Conservation (phyloP, 2,888 invertebrate genomes). For the Parnassius mnemosyne region DNA sequence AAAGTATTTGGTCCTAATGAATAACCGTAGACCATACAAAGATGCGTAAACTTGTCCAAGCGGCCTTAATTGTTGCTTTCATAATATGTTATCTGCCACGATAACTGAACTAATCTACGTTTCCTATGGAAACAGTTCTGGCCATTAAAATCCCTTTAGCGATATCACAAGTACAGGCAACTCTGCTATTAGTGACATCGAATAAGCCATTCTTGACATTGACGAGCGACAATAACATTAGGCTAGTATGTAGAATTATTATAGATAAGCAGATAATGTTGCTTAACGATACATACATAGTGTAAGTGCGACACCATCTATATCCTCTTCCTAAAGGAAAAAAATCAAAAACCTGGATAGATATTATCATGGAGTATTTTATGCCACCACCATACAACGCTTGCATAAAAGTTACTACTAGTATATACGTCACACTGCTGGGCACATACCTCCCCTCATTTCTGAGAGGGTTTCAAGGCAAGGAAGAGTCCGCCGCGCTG, state of each 20-base stretch:
- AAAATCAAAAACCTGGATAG: too few relatives aligned
- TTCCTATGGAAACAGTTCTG: slow-evolving; percentile 11
- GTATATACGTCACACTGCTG: too few relatives aligned
- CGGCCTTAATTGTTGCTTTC: slow-evolving; percentile 8
- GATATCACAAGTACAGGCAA: slow-evolving; percentile 1
- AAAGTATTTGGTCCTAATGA: too few relatives aligned
- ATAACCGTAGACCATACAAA: too few relatives aligned
- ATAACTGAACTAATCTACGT: slow-evolving; percentile 11
- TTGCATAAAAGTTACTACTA: too few relatives aligned
- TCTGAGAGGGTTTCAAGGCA: too few relatives aligned
- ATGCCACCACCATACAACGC: too few relatives aligned
- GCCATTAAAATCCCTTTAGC: slow-evolving; percentile 24
- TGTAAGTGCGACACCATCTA: too few relatives aligned
- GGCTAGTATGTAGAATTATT: not conserved
- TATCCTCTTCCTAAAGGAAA: too few relatives aligned
- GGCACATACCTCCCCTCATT: too few relatives aligned
- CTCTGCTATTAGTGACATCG: slow-evolving; percentile 9
- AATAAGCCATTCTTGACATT: not conserved
- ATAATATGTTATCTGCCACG: slow-evolving; percentile 9
- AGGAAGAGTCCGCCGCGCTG: too few relatives aligned
- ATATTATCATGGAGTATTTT: too few relatives aligned
- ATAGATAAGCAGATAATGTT: not conserved
- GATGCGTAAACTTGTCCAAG: not conserved
- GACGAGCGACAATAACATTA: not conserved
- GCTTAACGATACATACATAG: not conserved